These are phyloP conservation scores for Potamarius usumacintae DNA, from an alignment of 2,113 vertebrate genomes.

Conservation along the genomic window DNA sequence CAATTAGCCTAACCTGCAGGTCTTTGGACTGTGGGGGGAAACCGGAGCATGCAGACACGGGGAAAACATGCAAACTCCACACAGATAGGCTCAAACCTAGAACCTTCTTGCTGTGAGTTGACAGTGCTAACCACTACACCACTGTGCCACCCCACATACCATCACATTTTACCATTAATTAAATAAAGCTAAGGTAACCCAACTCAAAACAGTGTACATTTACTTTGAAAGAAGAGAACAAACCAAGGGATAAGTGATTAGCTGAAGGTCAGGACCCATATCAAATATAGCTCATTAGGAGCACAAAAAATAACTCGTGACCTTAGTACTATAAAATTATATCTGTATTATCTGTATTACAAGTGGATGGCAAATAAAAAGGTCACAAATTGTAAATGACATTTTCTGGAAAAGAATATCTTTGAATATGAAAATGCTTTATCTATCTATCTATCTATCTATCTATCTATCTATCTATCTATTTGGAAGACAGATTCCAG, in stretches of 20 bases:
- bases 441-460: no score
- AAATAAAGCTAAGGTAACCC: constrained; percentile 18
- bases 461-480: no score
- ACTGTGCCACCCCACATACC: no score
- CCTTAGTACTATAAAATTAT: background rate
- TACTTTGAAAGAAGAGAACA: constrained; percentile 16
- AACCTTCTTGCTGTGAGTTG: no score
- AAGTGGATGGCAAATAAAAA: background rate
- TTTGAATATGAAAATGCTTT: background rate
- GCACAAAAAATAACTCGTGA: background rate
- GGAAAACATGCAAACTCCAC: no score
- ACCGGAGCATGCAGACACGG: no score
- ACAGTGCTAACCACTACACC: no score
- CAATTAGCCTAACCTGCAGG: no score
- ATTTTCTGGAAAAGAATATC: background rate
- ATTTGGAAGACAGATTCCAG: background rate
- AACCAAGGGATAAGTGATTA: background rate
- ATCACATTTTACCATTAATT: background rate
- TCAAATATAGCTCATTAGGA: background rate
- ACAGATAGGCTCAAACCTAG: no score
- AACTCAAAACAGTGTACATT: constrained; percentile 20
- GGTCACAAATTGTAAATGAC: background rate
- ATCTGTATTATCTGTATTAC: background rate
- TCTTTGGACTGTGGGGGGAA: no score
- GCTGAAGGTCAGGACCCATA: background rate